Base-by-base conservation (phyloP, 2,888 invertebrate species). In the Heliconius sara region DNA sequence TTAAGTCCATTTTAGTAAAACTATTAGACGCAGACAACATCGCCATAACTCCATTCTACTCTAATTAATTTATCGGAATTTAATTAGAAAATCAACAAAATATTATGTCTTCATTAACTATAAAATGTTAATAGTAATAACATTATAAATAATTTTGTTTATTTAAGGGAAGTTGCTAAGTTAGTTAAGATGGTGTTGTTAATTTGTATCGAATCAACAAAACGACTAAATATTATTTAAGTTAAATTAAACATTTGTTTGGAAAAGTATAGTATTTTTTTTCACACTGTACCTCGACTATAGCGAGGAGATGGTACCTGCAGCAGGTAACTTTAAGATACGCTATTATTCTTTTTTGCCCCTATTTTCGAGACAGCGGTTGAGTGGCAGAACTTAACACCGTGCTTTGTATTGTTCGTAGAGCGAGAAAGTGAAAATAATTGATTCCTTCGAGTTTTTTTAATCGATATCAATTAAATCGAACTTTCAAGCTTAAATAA, bases 41-140 rank as follows among this genome's bases (percentile, higher is more conserved):
- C 77, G 65, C 60, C 47, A 52, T 65, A 34, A 71, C 65, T 47
- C n/a, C 72, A 72, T 72, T 47, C 71, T 30, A 71, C 47, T 52
- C 7, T 52, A 70, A 72, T 78, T 71, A 63, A 72, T 76, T 68
- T 73, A 66, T 71, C 57, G 72, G 78, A 34, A 78, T 78, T 78
- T 72, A 27, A 72, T 73, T 66, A 30, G 7, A 77, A 47, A 25
- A 66, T 66, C 25, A 78, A 72, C 39, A 57, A 73, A 72, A 77
- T 25, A 77, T 73, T 52, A 73, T 72, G 25, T 19, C 78, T 78
- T 78, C n/a, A 73, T 78, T 72, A 72, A 12, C 0, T 47, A 47
- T 47, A 7, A 25, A 47, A 70, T 70, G 70, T 70, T 70, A 43
- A 19, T n/a, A 25, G 43, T 47, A 19, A 25, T 25, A 16, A 43